A percentile compares a stretch with the other conserved stretches of the same genome.
These are phyloP conservation scores for Ephialtes manifestator DNA, from an alignment of 2,888 invertebrate species.

Conservation along the genomic window DNA sequence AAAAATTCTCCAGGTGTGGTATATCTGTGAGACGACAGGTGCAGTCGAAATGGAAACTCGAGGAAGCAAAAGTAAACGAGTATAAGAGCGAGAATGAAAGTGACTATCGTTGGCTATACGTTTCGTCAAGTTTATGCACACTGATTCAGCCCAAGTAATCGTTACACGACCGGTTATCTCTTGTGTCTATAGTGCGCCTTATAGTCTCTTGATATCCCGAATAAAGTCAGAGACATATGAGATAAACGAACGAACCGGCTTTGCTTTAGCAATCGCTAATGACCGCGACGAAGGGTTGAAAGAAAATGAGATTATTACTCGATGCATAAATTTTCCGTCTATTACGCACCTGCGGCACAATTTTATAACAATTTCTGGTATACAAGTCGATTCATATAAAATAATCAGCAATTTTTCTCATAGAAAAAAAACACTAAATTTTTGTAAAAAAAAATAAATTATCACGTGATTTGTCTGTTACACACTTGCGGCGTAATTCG, in stretches of 20 bases:
- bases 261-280: conserved; percentile 2
- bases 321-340: not conserved
- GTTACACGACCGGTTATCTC: conserved; percentile 50
- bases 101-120: not conserved
- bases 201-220: conserved; percentile 7
- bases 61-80: not conserved
- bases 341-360: not conserved
- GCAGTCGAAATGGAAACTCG: conserved; percentile 28
- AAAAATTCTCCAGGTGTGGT: conserved; percentile 1
- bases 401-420: not conserved
- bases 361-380: not conserved
- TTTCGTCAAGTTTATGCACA: conserved; percentile 19
- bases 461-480: not conserved
- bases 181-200: not conserved
- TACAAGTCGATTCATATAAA: not conserved
- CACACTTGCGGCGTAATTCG: too few species aligned
- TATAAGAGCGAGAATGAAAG: conserved; percentile 10
- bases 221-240: not conserved
- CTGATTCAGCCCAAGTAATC: conserved; percentile 10
- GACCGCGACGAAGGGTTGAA: not conserved
- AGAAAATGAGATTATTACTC: conserved; percentile 18
- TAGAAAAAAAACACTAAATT: not conserved
- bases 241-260: conserved; percentile 6
- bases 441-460: not conserved
- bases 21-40: conserved; percentile 9